Evolutionary conservation across 2,888 invertebrate genomes (phyloP).

Genomic region (Campoplex nolae): DNA sequence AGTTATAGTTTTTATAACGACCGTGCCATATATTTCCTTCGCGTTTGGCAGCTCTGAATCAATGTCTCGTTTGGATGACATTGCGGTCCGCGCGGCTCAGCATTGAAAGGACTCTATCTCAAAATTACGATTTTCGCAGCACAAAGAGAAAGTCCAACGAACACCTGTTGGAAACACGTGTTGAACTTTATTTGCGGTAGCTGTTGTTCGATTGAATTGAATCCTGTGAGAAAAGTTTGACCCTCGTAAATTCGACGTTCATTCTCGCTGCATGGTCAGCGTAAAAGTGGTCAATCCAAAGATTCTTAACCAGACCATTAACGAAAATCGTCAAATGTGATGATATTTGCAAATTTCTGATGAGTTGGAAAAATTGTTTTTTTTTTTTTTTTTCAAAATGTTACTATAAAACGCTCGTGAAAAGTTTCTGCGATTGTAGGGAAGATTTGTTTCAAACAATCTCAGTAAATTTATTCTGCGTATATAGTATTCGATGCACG

Average conservation of each 20-base stretch:
- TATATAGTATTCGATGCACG: too few species aligned
- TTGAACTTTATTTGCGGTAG: neutral
- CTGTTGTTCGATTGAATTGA: neutral
- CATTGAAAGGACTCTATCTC: constrained; percentile 5
- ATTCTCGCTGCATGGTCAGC: neutral
- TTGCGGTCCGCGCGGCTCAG: neutral
- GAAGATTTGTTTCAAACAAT: too few species aligned
- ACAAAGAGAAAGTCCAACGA: constrained; percentile 20
- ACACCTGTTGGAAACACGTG: constrained; percentile 75
- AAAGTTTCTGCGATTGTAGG: too few species aligned
- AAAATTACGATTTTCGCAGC: constrained; percentile 10
- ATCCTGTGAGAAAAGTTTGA: constrained; percentile 1
- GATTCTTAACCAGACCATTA: neutral
- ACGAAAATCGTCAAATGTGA: neutral
- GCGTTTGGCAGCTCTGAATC: constrained; percentile 11
- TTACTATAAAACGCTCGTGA: too few species aligned
- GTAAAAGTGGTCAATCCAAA: neutral
- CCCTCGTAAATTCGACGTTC: neutral
- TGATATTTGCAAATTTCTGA: too few species aligned
- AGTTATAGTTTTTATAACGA: constrained; percentile 74
- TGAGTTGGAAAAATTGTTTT: too few species aligned
- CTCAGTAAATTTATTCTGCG: too few species aligned
- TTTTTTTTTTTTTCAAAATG: too few species aligned
- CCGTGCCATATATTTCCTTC: constrained; percentile 71
- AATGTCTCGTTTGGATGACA: constrained; percentile 8